A percentile compares a stretch with the other conserved stretches of the same genome.
These are phyloP conservation scores for Moxostoma hubbsi DNA, from an alignment of 2,797 vertebrate species.

Conservation along the genomic window DNA sequence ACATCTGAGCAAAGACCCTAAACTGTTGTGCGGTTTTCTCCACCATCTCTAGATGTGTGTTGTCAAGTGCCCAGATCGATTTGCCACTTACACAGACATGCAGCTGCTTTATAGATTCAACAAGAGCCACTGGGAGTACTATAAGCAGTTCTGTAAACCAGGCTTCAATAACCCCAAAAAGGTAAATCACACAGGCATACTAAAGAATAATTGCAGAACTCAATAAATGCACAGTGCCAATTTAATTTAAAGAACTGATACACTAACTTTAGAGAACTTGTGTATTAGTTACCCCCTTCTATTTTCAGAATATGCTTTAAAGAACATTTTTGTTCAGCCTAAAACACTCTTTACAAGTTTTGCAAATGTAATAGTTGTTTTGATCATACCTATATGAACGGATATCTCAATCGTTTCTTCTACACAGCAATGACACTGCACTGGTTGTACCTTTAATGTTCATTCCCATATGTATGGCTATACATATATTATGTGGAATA, in stretches of 20 bases:
- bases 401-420: too few species aligned
- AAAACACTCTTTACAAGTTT: too few species aligned
- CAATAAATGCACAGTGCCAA: background rate
- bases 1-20: background rate
- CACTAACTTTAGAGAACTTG: background rate
- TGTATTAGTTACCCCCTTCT: too few species aligned
- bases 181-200: constrained; percentile 68
- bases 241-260: background rate
- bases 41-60: constrained; percentile 83
- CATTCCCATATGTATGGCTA: too few species aligned
- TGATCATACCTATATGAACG: too few species aligned
- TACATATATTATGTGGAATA: too few species aligned
- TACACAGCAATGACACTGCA: too few species aligned
- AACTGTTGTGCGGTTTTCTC: background rate
- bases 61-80: constrained; percentile 87
- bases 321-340: background rate
- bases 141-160: constrained; percentile 87
- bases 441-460: too few species aligned
- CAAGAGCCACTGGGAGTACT: constrained; percentile 84
- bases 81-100: constrained; percentile 87
- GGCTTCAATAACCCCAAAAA: constrained; percentile 82
- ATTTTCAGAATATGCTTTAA: too few species aligned
- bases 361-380: too few species aligned
- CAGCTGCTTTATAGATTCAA: constrained; percentile 75
- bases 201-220: background rate